A percentile compares a stretch with the other conserved stretches of the same genome.
Conservation (phyloP, 2,113 vertebrate genomes). For the Mungos mungo region DNA sequence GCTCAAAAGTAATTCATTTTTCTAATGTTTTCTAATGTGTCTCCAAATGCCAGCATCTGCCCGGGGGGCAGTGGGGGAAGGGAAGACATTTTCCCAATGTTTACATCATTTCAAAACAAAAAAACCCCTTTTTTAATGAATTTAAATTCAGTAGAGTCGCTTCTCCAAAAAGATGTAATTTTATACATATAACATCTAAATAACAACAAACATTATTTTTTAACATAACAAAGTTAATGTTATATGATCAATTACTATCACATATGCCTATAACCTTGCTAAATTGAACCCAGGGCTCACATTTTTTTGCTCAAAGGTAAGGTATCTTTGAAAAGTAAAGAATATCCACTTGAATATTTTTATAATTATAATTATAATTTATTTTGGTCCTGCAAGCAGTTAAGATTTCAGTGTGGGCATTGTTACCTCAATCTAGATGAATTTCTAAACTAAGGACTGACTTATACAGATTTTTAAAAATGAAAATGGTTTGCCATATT, state of each 20-base stretch:
- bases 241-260: not conserved
- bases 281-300: not conserved
- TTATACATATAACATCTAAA: not conserved
- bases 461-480: not conserved
- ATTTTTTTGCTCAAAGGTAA: not conserved
- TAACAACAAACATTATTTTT: not conserved
- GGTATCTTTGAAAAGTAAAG: not conserved
- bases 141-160: not conserved
- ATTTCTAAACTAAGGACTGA: not conserved
- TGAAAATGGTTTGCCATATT: not conserved
- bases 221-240: not conserved
- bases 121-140: not conserved
- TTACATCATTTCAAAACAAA: not conserved
- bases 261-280: not conserved
- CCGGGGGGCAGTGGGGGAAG: too few relatives aligned
- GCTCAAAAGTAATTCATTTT: slow-evolving; percentile 44
- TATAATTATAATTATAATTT: not conserved
- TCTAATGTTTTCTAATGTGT: not conserved
- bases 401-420: not conserved
- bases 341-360: not conserved
- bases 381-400: not conserved
- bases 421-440: not conserved
- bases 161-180: not conserved
- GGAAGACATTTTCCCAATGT: not conserved
- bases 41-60: not conserved